Base-by-base conservation (phyloP, 2,888 invertebrate species). In the Gastrophysa polygoni region DNA sequence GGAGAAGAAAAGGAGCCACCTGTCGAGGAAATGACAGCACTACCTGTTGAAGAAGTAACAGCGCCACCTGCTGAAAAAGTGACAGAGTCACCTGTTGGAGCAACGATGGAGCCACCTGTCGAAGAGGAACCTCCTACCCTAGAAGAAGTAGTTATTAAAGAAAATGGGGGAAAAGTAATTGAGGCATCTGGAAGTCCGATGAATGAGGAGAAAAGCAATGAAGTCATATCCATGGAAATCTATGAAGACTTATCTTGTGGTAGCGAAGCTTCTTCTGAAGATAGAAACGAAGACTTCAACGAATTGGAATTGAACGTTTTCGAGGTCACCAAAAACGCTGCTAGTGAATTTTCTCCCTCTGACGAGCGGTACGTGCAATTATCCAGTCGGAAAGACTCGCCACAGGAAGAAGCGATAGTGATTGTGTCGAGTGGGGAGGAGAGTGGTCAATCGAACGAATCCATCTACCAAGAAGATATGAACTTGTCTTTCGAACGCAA, bases 191-290 rank as follows among this genome's bases (percentile, higher is more conserved):
- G 34, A 14, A 32, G 2, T 5, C 44, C 14, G 14, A 24, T 46
- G 10, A 47, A 21, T 21, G 38, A 38, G 29, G 49, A 50, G n/a
- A 38, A 38, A 32, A 52, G 38, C 20, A 21, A 18, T 8, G 52
- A 52, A 20, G 52, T 52, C 14, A 38, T 52, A 21, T 38, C 52
- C 0, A 56, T 62, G 44, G 64, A 66, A 47, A 50, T 71, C 32
- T 69, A 73, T 32, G 71, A 72, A 8, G 73, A 72, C 44, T 34
- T 73, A 16, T 70, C 71, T 0, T 68, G 71, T 50, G 70, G 65
- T 29, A 64, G 64, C 11, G 70, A 60, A 61, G 54, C 18, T 21
- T 52, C 52, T n/a, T 38, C 38, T 48, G 57, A 61, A 43, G 63
- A 62, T 38, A 28, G 24, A 17, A 52, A 48, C 7, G 64, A 64